Base-by-base conservation (phyloP, 1,140 invertebrate genomes). In the Ceratina calcarata region DNA sequence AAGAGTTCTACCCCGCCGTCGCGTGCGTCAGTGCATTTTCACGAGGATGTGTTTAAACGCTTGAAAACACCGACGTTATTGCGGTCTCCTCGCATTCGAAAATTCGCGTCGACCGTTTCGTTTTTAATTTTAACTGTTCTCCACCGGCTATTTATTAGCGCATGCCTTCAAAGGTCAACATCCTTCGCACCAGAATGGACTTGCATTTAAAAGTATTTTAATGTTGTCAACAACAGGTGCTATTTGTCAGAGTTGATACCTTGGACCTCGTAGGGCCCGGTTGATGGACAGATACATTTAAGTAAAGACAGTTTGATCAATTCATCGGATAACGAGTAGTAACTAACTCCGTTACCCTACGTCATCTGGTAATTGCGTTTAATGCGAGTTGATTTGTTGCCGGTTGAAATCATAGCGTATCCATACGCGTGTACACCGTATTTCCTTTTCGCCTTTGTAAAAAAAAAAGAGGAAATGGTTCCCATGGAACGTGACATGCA, bases 351-450 rank as follows among this genome's bases (percentile, higher is more conserved):
- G 58, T 58, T 84, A 77, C 82, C 85, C 84, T 78, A 77, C 87
- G 79, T 89, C 82, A 86, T 87, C 81, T 53, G 68, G 83, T 89
- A 91, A 91, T 91, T 91, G 89, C 67, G 74, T 84, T 90, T 90
- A 91, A 91, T 91, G 89, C 87, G 78, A 85, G 85, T 89, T 90
- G 86, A 90, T 91, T 89, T 83, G 85, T 88, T 86, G 81, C 74
- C 77, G 86, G 65, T 78, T 83, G 73, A 86, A 89, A 90, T 90
- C 83, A 80, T 87, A 81, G 73, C 60, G 67, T 49, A 66, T 62
- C 61, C 64, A 57, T 10, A 45, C 37, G 37, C 37, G 37, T 60
- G 27, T 32, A 32, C 27, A 32, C 27, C 51, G 66, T 13, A 58
- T 77, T 57, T 18, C 20, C 49, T 2, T 45, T 18, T 57, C 55